Conservation (phyloP, 2,888 invertebrate species). For the Nomada flava region DNA sequence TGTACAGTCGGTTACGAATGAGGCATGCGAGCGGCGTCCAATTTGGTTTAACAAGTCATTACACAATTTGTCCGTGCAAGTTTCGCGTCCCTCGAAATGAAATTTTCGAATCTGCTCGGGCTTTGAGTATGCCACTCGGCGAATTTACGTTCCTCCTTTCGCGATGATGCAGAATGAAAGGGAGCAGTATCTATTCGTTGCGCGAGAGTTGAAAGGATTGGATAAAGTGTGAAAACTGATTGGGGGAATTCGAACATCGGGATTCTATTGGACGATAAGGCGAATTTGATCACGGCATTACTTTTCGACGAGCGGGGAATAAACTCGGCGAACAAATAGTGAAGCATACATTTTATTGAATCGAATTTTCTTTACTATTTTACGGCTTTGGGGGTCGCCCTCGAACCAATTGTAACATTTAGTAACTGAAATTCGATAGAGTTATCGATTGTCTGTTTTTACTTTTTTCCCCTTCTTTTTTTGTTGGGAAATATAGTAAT, state of each 20-base stretch:
- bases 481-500: neutral
- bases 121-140: neutral
- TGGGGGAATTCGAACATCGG: neutral
- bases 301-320: slow-evolving; percentile 7
- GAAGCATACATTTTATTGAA: slow-evolving; percentile 11
- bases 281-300: slow-evolving; percentile 17
- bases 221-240: neutral
- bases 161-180: no score
- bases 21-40: slow-evolving; percentile 55
- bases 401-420: neutral
- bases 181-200: no score
- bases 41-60: slow-evolving; percentile 69
- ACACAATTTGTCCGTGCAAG: slow-evolving; percentile 60
- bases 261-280: slow-evolving; percentile 7
- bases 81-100: slow-evolving; percentile 41
- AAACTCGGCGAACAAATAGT: slow-evolving; percentile 5
- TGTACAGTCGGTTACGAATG: slow-evolving; percentile 44
- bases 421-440: neutral
- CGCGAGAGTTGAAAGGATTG: neutral
- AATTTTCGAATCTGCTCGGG: slow-evolving; percentile 24
- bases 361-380: slow-evolving; percentile 18
- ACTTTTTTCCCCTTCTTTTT: neutral
- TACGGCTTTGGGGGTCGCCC: neutral
- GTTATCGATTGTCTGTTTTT: neutral
- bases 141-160: no score